Conservation (phyloP, 2,888 invertebrate genomes). For the Hoplodrina ambigua region DNA sequence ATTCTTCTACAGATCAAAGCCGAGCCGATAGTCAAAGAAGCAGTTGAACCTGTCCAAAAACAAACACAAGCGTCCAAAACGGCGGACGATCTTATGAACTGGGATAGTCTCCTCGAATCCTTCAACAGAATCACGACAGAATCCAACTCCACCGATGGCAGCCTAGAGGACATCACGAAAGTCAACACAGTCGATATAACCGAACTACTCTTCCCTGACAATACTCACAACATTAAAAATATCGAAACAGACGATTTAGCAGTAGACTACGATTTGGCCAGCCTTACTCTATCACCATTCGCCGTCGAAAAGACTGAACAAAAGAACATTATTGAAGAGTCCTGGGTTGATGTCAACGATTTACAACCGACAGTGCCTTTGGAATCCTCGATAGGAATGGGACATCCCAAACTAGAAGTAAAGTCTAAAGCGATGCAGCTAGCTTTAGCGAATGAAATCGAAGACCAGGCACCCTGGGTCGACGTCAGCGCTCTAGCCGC, state of each 20-base stretch:
- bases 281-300: conserved; percentile 77
- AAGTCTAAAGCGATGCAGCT: conserved; percentile 92
- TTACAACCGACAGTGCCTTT: conserved; percentile 71
- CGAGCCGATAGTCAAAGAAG: conserved; percentile 41
- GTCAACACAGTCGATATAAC: conserved; percentile 83
- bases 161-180: conserved; percentile 80
- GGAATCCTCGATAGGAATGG: conserved; percentile 44
- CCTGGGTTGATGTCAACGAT: conserved; percentile 78
- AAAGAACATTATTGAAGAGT: conserved; percentile 64
- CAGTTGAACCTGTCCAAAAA: conserved; percentile 37
- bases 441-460: conserved; percentile 94
- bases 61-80: conserved; percentile 46
- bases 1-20: conserved; percentile 41
- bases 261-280: conserved; percentile 82
- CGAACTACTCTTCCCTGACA: conserved; percentile 82
- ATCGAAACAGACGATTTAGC: conserved; percentile 70
- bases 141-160: conserved; percentile 84
- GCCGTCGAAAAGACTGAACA: conserved; percentile 74
- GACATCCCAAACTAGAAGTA: conserved; percentile 74
- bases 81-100: conserved; percentile 79
- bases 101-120: conserved; percentile 86
- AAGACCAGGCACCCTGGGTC: conserved; percentile 94
- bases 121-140: conserved; percentile 86
- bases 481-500: conserved; percentile 93
- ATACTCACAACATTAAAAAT: conserved; percentile 75